Evolutionary conservation across 2,797 vertebrate genomes (phyloP), one percentile per base, ranked within the genome.

Genomic region (Amniataba percoides): DNA sequence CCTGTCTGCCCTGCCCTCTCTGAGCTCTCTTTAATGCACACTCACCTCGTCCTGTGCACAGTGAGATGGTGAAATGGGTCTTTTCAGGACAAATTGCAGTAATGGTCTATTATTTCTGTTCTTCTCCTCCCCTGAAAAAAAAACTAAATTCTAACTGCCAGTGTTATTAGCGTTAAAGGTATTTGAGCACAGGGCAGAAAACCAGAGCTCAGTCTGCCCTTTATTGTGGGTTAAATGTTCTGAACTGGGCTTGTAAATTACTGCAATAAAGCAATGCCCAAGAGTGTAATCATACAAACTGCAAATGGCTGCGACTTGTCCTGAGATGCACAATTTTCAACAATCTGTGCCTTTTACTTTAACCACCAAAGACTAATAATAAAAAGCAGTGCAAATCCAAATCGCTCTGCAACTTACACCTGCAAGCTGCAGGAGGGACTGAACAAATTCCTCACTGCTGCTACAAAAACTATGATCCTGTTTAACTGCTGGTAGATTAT

Each of bases 11-110:
- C 77, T 74, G 60, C n/a, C 66, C 66, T 78, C 73, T 27, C 51
- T 74, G 48, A 74, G 77, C 64, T 64, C 72, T 71, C 81, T 80
- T 85, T 79, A 84, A 87, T 80, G 71, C 85, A 82, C 83, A 77
- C 80, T 82, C 82, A 69, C 66, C 75, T 74, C 78, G 75, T 79
- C 65, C 71, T 75, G 77, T 62, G 78, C 87, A 84, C 80, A 62
- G 57, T 57, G 67, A 83, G 70, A 69, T 61, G 77, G 62, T 64
- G 55, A 92, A 88, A 90, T 87, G 58, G 83, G 46, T 78, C 82
- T 84, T 83, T 91, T 90, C 74, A 74, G 64, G 76, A 87, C 86
- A 69, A 87, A 90, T 92, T 88, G 86, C 84, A 76, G 73, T 86
- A 89, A 84, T 88, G 85, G 82, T 74, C 90, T 81, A 71, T 85